phyloP scores from a whole-genome alignment of 2,113 vertebrate species.

The Rhinichthys klamathensis region DNA sequence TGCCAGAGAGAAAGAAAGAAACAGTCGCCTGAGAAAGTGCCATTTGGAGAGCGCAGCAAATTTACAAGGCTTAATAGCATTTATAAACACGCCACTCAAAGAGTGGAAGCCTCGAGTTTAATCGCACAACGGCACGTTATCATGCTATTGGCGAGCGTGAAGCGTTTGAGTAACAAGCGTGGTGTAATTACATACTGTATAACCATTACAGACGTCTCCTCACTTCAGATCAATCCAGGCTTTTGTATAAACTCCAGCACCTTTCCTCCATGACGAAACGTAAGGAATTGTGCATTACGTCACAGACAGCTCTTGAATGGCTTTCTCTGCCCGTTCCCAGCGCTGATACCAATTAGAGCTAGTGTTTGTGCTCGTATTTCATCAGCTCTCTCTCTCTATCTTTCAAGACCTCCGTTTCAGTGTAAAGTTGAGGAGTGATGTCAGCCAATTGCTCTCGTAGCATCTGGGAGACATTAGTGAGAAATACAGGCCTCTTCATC shows the following conservation, averaged over 20 bases:
- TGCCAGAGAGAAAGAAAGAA: slow-evolving; percentile 9
- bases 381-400: neutral
- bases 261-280: neutral
- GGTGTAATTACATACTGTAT: neutral
- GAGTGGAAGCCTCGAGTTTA: neutral
- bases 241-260: neutral
- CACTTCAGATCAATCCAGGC: neutral
- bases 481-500: neutral
- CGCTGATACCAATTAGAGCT: neutral
- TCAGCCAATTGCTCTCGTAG: slow-evolving; percentile 7
- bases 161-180: neutral
- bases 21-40: slow-evolving; percentile 28
- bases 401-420: neutral
- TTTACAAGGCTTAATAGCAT: slow-evolving; percentile 11
- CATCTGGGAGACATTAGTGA: slow-evolving; percentile 10
- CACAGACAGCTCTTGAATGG: neutral
- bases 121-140: slow-evolving; percentile 22
- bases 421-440: slow-evolving; percentile 22
- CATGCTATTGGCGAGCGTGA: neutral
- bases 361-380: neutral
- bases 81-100: slow-evolving; percentile 27
- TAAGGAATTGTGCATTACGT: neutral
- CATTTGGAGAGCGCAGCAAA: slow-evolving; percentile 1
- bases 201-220: neutral
- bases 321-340: neutral